phyloP scores from a whole-genome alignment of 2,888 invertebrate species.

The Rhopalosiphum nymphaeae region DNA sequence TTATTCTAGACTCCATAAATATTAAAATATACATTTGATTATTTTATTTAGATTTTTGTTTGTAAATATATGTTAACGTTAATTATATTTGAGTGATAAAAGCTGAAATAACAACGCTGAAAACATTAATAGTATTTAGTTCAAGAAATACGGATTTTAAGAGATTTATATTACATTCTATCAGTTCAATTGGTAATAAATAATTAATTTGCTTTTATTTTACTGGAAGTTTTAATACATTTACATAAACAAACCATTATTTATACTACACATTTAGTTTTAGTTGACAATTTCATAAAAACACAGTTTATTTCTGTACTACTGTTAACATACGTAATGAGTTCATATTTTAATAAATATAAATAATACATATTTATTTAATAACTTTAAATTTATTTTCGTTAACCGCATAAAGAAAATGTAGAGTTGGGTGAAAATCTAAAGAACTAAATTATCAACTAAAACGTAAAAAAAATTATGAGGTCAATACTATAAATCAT shows the following conservation, averaged over 20 bases:
- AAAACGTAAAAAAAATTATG: not conserved
- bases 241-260: not conserved
- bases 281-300: not conserved
- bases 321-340: not conserved
- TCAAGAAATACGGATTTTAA: not conserved
- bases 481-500: not conserved
- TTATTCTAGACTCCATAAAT: not conserved
- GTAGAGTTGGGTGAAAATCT: not conserved
- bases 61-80: not conserved
- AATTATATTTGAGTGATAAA: not conserved
- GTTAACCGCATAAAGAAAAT: not conserved
- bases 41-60: not conserved
- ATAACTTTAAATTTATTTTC: not conserved
- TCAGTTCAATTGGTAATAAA: not conserved
- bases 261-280: not conserved
- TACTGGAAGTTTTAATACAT: not conserved
- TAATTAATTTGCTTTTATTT: not conserved
- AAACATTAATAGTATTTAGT: not conserved
- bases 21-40: not conserved
- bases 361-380: not conserved
- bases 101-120: not conserved
- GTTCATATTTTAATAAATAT: not conserved
- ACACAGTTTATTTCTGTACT: not conserved
- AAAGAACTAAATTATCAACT: not conserved
- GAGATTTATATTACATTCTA: not conserved